phyloP scores from a whole-genome alignment of 2,888 invertebrate genomes.

The Amblyjoppa proteus region DNA sequence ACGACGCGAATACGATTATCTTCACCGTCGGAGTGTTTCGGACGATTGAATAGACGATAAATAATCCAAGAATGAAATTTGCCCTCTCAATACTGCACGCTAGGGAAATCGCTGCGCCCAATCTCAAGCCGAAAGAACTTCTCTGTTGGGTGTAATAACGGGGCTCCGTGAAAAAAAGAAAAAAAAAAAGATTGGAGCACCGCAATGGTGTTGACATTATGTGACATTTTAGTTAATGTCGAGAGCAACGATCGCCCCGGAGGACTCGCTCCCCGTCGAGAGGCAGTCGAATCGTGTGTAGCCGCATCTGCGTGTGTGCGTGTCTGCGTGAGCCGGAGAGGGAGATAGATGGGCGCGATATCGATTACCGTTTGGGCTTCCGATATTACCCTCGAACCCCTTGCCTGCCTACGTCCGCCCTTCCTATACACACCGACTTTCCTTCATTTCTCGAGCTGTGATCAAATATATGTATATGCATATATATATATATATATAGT shows the following conservation, averaged over 20 bases:
- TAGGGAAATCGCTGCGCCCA: neutral
- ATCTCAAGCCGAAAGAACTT: neutral
- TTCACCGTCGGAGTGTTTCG: neutral
- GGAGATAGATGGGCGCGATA: conserved; percentile 71
- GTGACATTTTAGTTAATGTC: conserved; percentile 84
- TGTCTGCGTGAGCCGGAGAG: conserved; percentile 22
- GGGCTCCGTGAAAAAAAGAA: neutral
- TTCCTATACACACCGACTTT: conserved; percentile 36
- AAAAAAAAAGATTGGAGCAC: neutral
- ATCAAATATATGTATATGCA: conserved; percentile 18
- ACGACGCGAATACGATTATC: neutral
- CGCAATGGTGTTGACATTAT: conserved; percentile 79
- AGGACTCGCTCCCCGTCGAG: conserved; percentile 43
- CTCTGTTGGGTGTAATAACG: conserved; percentile 1
- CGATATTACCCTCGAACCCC: conserved; percentile 80
- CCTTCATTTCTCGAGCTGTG: conserved; percentile 36
- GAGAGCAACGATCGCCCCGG: conserved; percentile 74
- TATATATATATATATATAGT: neutral
- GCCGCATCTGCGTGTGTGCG: conserved; percentile 36
- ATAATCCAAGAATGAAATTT: neutral
- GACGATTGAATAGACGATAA: neutral
- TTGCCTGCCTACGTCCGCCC: conserved; percentile 64
- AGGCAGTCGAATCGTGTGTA: conserved; percentile 70
- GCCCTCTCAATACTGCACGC: neutral
- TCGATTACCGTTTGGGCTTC: conserved; percentile 82